phyloP scores from a whole-genome alignment of 2,888 invertebrate species.

The Meandrusa payeni region DNA sequence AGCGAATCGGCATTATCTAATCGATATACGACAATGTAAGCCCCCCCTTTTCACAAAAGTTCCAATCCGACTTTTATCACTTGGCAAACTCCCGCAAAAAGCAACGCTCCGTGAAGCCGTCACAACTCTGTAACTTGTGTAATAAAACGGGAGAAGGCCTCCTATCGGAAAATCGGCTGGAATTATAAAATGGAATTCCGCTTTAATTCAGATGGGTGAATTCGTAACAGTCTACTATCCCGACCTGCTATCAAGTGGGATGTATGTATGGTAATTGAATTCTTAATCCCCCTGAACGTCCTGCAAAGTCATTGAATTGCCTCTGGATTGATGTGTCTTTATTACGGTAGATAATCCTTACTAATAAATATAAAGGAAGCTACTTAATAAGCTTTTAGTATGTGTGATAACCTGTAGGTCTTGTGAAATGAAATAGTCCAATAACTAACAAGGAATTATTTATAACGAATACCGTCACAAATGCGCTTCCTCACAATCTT shows the following conservation, averaged over 20 bases:
- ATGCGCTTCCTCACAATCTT: too few species aligned
- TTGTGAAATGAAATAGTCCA: too few species aligned
- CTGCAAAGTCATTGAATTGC: conserved; percentile 29
- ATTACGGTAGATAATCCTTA: too few species aligned
- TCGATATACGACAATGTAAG: conserved; percentile 32
- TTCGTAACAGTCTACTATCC: conserved; percentile 41
- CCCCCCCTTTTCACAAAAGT: conserved; percentile 24
- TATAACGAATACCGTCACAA: too few species aligned
- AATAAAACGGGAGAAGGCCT: conserved; percentile 35
- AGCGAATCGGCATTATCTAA: conserved; percentile 34
- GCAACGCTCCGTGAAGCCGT: conserved; percentile 25
- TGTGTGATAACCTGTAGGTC: too few species aligned
- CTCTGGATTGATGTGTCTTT: conserved; percentile 6
- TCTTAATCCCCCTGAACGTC: conserved; percentile 49
- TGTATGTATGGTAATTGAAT: conserved; percentile 55
- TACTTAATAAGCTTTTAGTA: too few species aligned
- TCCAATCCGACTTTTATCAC: conserved; percentile 31
- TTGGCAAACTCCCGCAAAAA: conserved; percentile 23
- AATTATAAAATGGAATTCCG: conserved; percentile 61
- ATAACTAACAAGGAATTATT: too few species aligned
- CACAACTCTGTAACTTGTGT: conserved; percentile 24
- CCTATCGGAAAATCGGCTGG: conserved; percentile 45
- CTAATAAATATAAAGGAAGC: too few species aligned
- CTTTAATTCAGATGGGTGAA: conserved; percentile 55
- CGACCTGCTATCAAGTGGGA: conserved; percentile 34